Evolutionary conservation across 2,113 vertebrate species (phyloP).

Genomic region (Penelope pileata): DNA sequence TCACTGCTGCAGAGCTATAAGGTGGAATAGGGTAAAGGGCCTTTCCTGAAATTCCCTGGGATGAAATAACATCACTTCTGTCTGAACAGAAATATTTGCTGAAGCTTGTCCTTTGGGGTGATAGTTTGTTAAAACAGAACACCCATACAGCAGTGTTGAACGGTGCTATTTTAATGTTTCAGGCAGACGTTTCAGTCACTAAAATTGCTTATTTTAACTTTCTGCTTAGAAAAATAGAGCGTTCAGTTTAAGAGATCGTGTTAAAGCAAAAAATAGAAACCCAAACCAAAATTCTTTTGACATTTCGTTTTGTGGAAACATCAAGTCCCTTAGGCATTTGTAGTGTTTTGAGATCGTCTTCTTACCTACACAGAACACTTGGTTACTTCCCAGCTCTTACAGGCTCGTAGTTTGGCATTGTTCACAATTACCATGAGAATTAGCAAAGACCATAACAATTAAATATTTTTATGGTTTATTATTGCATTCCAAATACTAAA

Average conservation of each 20-base stretch:
- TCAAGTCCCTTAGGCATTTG: not conserved
- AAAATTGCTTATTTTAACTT: not conserved
- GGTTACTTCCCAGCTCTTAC: not conserved
- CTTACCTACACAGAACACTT: not conserved
- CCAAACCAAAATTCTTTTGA: not conserved
- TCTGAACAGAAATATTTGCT: not conserved
- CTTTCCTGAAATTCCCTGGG: not conserved
- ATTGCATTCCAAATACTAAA: not conserved
- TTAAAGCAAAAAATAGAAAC: not conserved
- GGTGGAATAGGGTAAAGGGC: not conserved
- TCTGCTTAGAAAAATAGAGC: not conserved
- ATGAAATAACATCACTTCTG: not conserved
- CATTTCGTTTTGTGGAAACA: not conserved
- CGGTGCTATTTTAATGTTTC: not conserved
- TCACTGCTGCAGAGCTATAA: not conserved
- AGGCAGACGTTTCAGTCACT: not conserved
- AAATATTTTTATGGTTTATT: not conserved
- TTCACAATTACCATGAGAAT: not conserved
- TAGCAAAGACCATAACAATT: not conserved
- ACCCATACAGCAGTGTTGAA: accelerated
- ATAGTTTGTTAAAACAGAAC: not conserved
- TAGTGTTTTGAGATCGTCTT: not conserved
- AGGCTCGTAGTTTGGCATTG: not conserved
- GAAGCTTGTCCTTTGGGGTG: not conserved
- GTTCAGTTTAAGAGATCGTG: not conserved